Evolutionary conservation across 1,140 invertebrate genomes (phyloP).

Genomic region (Diachasma alloeum): DNA sequence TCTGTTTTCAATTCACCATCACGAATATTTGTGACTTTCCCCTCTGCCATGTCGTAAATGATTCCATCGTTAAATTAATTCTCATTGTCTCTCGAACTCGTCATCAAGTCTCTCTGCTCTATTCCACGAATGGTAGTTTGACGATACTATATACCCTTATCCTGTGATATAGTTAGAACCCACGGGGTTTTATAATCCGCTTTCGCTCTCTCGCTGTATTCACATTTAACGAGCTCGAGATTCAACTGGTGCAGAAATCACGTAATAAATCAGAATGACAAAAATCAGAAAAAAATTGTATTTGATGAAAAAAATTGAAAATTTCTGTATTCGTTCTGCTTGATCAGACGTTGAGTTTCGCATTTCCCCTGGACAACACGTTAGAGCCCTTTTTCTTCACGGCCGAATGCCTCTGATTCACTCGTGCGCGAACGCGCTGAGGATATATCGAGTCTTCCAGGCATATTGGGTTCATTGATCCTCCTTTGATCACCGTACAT

Average conservation of each 20-base stretch:
- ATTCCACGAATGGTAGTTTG: background rate
- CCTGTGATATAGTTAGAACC: background rate
- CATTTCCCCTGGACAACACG: slow-evolving; percentile 5
- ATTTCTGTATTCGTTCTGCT: background rate
- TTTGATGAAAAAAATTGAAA: background rate
- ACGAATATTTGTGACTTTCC: background rate
- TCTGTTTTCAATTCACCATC: background rate
- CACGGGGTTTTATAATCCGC: background rate
- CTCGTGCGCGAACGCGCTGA: background rate
- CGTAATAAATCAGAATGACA: background rate
- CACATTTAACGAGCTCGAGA: background rate
- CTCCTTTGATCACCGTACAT: slow-evolving; percentile 1
- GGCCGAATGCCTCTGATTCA: slow-evolving; percentile 9
- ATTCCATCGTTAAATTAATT: background rate
- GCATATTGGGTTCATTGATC: slow-evolving; percentile 7
- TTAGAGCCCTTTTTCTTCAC: slow-evolving; percentile 6
- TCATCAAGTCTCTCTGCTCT: background rate
- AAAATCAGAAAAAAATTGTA: background rate
- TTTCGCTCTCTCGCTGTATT: background rate
- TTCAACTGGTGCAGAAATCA: background rate
- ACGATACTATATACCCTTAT: background rate
- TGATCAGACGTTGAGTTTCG: background rate
- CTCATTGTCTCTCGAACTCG: background rate
- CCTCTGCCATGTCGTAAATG: background rate
- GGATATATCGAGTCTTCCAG: background rate